Conservation (phyloP, 2,888 invertebrate species). For the Protonemura montana region DNA sequence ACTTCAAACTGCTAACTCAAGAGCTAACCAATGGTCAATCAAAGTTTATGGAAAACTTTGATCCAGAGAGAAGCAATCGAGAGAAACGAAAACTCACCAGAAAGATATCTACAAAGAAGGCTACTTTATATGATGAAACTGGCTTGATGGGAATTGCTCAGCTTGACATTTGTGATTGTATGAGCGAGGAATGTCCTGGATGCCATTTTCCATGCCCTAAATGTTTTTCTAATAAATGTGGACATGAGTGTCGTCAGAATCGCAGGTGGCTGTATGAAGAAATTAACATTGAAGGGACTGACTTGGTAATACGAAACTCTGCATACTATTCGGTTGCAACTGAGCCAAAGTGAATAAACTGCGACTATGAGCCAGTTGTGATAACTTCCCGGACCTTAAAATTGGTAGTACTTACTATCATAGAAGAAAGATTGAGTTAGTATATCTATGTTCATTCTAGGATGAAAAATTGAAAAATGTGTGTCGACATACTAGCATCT, state of each 20-base stretch:
- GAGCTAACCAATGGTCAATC: background rate
- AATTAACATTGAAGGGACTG: constrained; percentile 12
- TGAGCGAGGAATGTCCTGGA: constrained; percentile 78
- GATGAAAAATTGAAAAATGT: no score
- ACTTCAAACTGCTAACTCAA: background rate
- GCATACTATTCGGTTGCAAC: background rate
- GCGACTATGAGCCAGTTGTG: background rate
- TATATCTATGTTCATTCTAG: no score
- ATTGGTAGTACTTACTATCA: no score
- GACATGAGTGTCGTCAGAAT: constrained; percentile 75
- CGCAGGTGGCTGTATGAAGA: constrained; percentile 33
- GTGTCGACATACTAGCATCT: no score
- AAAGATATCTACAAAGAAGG: constrained; percentile 62
- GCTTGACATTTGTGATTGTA: constrained; percentile 83
- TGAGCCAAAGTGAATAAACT: background rate
- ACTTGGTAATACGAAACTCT: background rate
- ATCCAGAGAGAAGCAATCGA: constrained; percentile 80
- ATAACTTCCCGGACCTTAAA: no score
- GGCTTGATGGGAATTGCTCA: constrained; percentile 64
- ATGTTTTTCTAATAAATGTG: constrained; percentile 80
- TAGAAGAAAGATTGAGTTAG: no score
- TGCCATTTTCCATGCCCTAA: constrained; percentile 83
- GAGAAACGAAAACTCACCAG: constrained; percentile 80
- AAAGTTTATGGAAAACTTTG: constrained; percentile 68
- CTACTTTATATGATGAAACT: constrained; percentile 73